These are phyloP conservation scores for Lerista edwardsae DNA, from an alignment of 2,797 vertebrate genomes.

Conservation along the genomic window DNA sequence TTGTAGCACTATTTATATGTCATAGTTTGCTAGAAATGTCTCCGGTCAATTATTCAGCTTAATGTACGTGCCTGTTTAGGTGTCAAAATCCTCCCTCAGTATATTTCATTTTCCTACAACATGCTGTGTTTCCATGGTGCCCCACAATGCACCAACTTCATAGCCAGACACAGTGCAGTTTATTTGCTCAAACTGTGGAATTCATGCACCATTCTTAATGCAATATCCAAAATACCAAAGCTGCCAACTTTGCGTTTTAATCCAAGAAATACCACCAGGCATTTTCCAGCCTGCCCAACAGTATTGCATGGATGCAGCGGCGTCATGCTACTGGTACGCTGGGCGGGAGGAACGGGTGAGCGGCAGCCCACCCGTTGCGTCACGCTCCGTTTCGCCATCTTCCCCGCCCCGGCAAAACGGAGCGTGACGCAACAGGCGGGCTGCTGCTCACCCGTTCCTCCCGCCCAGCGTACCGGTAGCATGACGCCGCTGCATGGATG, in stretches of 20 bases:
- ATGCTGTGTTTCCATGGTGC: background rate
- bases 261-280: background rate
- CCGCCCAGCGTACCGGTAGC: no score
- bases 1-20: background rate
- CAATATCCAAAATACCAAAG: background rate
- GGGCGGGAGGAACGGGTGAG: no score
- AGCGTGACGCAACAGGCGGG: no score
- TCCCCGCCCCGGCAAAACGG: no score
- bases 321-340: no score
- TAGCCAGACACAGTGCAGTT: background rate
- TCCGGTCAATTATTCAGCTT: background rate
- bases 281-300: background rate
- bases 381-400: no score
- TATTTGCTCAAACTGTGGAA: background rate
- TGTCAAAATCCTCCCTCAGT: background rate
- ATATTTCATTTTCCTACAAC: background rate
- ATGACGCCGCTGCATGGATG: background rate
- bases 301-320: background rate
- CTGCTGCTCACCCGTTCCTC: no score
- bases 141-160: background rate
- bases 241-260: background rate
- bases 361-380: no score
- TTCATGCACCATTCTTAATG: background rate
- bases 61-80: background rate
- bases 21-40: background rate